These are phyloP conservation scores for Circaetus gallicus DNA, from an alignment of 2,113 vertebrate genomes.

Conservation along the genomic window DNA sequence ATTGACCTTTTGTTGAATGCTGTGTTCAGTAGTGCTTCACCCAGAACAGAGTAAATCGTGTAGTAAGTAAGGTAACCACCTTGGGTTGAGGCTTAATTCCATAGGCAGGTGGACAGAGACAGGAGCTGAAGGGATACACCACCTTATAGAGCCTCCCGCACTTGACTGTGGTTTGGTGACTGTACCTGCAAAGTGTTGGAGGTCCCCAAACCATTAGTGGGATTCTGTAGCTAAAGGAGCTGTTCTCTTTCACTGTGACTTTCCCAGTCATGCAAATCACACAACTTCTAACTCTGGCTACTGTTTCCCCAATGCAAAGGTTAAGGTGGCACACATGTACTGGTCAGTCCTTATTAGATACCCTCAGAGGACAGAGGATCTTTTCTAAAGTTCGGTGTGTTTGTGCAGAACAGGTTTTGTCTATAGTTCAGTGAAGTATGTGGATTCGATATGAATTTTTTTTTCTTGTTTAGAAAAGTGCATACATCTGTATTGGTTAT, in stretches of 20 bases:
- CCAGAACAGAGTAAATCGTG: not conserved
- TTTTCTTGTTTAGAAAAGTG: not conserved
- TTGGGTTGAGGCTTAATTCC: not conserved
- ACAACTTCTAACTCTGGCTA: not conserved
- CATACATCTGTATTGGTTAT: not conserved
- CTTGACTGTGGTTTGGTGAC: not conserved
- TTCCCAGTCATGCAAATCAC: not conserved
- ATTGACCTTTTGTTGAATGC: not conserved
- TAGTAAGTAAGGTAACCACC: not conserved
- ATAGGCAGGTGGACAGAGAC: not conserved
- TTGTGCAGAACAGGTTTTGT: not conserved
- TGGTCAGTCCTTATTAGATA: not conserved
- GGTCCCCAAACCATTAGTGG: not conserved
- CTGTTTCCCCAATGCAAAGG: not conserved
- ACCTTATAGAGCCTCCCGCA: not conserved
- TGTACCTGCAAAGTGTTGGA: not conserved
- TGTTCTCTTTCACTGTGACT: accelerated
- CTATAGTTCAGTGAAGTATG: not conserved
- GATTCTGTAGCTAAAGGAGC: not conserved
- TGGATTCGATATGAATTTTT: not conserved
- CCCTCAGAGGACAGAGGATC: not conserved
- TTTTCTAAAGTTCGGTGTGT: not conserved
- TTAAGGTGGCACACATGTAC: not conserved
- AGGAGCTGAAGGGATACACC: not conserved
- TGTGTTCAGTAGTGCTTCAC: not conserved